Conservation (phyloP, 2,797 vertebrate genomes). For the Antennarius maculatus region DNA sequence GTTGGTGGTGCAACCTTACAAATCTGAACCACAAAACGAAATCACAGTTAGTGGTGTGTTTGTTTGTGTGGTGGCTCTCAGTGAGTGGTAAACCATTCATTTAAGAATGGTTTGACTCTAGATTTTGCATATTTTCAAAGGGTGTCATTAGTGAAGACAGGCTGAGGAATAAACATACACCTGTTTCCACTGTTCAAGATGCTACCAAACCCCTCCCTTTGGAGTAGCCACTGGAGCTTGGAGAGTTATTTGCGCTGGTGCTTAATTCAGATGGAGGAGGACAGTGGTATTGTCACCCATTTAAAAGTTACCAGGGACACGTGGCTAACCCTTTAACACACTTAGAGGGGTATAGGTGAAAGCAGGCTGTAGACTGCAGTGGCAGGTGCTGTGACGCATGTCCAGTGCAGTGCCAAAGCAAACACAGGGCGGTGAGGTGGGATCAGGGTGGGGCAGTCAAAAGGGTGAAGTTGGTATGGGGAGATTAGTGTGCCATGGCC, state of each 20-base stretch:
- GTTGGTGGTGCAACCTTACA: too few relatives aligned
- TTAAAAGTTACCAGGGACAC: constrained; percentile 72
- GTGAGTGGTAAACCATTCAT: too few relatives aligned
- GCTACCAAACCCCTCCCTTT: constrained; percentile 39
- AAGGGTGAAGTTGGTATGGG: constrained; percentile 54
- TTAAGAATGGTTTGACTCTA: too few relatives aligned
- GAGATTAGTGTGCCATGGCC: constrained; percentile 67
- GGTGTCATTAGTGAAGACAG: background rate
- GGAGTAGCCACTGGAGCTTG: constrained; percentile 42
- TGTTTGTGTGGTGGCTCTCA: constrained; percentile 10
- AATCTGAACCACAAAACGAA: too few relatives aligned
- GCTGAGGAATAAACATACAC: constrained; percentile 70
- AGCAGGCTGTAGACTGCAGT: constrained; percentile 62
- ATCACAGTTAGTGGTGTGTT: constrained; percentile 31
- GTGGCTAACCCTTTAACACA: constrained; percentile 72
- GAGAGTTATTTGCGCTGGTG: constrained; percentile 44
- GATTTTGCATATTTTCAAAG: too few relatives aligned
- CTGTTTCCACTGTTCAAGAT: constrained; percentile 67
- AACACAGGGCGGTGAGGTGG: constrained; percentile 69
- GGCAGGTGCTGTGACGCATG: constrained; percentile 81
- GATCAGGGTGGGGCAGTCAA: constrained; percentile 69
- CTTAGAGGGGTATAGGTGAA: constrained; percentile 53
- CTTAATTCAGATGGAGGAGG: constrained; percentile 68
- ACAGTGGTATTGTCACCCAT: constrained; percentile 78
- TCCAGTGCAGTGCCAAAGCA: constrained; percentile 71